phyloP scores from a whole-genome alignment of 1,140 invertebrate species.

The Zelostemma sp. region DNA sequence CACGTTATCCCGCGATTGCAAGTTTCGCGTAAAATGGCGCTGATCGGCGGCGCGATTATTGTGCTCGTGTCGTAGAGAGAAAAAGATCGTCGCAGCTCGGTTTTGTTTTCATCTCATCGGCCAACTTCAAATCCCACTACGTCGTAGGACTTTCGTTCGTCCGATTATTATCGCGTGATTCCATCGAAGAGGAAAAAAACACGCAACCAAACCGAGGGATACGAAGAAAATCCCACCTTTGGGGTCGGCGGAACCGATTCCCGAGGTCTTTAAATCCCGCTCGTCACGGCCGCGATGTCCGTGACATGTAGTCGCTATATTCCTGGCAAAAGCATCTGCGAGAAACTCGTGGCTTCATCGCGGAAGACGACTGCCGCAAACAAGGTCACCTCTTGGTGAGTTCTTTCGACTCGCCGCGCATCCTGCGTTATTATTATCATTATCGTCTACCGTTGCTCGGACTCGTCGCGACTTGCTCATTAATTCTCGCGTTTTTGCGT shows the following conservation, averaged over 20 bases:
- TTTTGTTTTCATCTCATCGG: constrained; percentile 47
- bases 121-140: constrained; percentile 6
- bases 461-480: too few relatives aligned
- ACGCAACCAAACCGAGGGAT: too few relatives aligned
- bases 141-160: neutral
- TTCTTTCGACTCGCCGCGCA: neutral
- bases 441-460: constrained; percentile 15
- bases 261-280: constrained; percentile 32
- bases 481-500: too few relatives aligned
- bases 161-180: neutral
- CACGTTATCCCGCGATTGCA: constrained; percentile 28
- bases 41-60: constrained; percentile 53
- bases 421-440: neutral
- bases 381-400: constrained; percentile 43
- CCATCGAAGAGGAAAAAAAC: neutral
- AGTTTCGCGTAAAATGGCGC: constrained; percentile 63
- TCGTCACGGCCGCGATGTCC: constrained; percentile 58
- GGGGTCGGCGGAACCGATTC: constrained; percentile 23
- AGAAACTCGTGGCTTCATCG: constrained; percentile 23
- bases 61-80: constrained; percentile 51
- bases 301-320: constrained; percentile 51
- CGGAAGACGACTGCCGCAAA: constrained; percentile 26
- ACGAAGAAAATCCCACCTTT: too few relatives aligned
- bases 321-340: constrained; percentile 49
- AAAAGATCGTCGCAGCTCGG: constrained; percentile 49